Base-by-base conservation (phyloP, 35 echinoderm and acorn worm genomes). In the Apostichopus japonicus region DNA sequence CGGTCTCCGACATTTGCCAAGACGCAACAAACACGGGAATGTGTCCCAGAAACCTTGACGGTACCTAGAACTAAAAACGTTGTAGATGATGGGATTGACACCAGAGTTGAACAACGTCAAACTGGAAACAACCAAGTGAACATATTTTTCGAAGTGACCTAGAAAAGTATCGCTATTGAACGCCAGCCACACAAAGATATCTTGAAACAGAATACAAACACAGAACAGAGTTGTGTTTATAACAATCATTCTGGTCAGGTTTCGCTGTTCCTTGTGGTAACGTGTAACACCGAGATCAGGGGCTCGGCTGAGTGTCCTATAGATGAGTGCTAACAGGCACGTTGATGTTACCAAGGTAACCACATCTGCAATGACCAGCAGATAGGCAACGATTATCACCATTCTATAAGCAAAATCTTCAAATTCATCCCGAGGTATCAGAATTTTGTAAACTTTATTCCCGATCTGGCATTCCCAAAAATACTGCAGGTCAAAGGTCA, bases 81-180 rank as follows among this genome's bases (percentile, higher is more conserved):
- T 89, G 61, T 76, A 89, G 13, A 89, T 89, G 10, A 72, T 89
- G 8, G 70, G 70, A 65, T 89, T 76, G 19, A 70, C 87, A 44
- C 33, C n/a, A 19, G 70, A 89, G 44, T 70, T 89, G n/a, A 89
- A 15, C 24, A 72, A n/a, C 21, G 24, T 10, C 10, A 51, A 89
- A 53, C 24, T 7, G 27, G 70, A 63, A 4, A 24, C 17, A 21
- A 73, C 11, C 79, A 83, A 23, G 25, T n/a, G 57, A 0, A 9
- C 2, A 15, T 2, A 8, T 15, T 15, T 4, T 23, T 5, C 71
- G 21, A 7, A 22, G 6, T 0, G 0, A 4, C 2, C 16, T 10
- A 84, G 19, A n/a, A 2, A 17, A 21, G 57, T 23, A 5, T 58
- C 27, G 59, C 22, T n/a, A 62, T 57, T 3, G 15, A 55, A 8